Conservation (phyloP, 2,113 vertebrate species). For the Candoia aspera region DNA sequence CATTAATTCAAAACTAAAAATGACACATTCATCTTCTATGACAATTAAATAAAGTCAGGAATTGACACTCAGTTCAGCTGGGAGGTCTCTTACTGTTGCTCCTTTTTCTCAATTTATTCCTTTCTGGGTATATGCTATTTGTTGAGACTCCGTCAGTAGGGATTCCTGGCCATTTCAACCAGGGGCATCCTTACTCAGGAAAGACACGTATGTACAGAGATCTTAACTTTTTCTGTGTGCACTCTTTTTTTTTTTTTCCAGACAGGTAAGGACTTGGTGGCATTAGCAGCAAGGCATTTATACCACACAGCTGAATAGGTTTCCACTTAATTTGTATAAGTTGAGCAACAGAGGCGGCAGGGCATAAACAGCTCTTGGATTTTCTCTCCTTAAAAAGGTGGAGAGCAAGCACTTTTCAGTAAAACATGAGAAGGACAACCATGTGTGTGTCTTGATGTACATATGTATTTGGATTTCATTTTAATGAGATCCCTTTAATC, state of each 20-base stretch:
- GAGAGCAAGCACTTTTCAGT: slow-evolving; percentile 76
- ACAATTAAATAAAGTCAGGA: slow-evolving; percentile 91
- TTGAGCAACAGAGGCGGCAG: slow-evolving; percentile 70
- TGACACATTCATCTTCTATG: slow-evolving; percentile 88
- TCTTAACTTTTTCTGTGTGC: neutral
- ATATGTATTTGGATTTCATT: slow-evolving; percentile 44
- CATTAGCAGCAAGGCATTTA: slow-evolving; percentile 75
- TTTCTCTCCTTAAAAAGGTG: slow-evolving; percentile 80
- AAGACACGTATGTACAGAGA: neutral
- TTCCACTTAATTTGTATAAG: slow-evolving; percentile 84
- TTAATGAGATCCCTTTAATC: slow-evolving; percentile 72
- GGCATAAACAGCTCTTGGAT: slow-evolving; percentile 80
- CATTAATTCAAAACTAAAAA: slow-evolving; percentile 90
- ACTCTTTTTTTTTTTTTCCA: neutral
- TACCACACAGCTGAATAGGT: slow-evolving; percentile 80
- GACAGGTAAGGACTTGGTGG: slow-evolving; percentile 67
- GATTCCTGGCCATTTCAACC: neutral
- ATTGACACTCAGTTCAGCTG: slow-evolving; percentile 86
- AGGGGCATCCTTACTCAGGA: accelerated
- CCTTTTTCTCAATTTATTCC: neutral
- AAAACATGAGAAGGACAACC: slow-evolving; percentile 54
- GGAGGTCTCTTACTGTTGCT: slow-evolving; percentile 69
- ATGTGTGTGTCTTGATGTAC: slow-evolving; percentile 22
- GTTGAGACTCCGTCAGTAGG: neutral
- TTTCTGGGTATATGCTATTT: neutral